Conservation (phyloP, 1,140 invertebrate genomes). For the Parapsyche elsis region DNA sequence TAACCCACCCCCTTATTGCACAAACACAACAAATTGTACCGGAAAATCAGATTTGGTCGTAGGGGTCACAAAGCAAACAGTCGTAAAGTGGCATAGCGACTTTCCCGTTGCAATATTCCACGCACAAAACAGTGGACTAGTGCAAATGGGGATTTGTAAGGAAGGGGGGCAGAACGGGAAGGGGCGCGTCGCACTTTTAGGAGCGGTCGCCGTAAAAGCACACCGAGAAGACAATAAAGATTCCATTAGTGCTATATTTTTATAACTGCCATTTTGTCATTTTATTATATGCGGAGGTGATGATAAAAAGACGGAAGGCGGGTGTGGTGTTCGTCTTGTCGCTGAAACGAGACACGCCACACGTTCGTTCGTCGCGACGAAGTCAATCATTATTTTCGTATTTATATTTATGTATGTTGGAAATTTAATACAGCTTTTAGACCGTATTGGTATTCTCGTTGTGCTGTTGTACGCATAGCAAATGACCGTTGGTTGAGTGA, state of each 20-base stretch:
- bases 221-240: slow-evolving; percentile 52
- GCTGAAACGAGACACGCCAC: slow-evolving; percentile 33
- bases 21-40: too few species aligned
- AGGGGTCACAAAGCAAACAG: not conserved
- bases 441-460: too few species aligned
- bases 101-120: not conserved
- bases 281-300: slow-evolving; percentile 53
- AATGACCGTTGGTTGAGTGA: not conserved
- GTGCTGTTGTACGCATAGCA: not conserved
- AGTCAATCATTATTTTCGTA: not conserved
- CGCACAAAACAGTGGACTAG: not conserved
- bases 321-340: not conserved
- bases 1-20: too few species aligned
- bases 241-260: slow-evolving; percentile 56
- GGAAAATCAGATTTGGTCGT: too few species aligned
- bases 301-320: slow-evolving; percentile 45
- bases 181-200: slow-evolving; percentile 44
- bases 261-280: slow-evolving; percentile 55
- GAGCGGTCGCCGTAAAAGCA: slow-evolving; percentile 47
- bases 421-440: too few species aligned
- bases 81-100: slow-evolving; percentile 6
- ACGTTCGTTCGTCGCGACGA: not conserved
- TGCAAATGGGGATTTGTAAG: not conserved
- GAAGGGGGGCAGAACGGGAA: not conserved
- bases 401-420: too few species aligned